These are phyloP conservation scores for Aix galericulata DNA, from an alignment of 2,113 vertebrate genomes.

Conservation along the genomic window DNA sequence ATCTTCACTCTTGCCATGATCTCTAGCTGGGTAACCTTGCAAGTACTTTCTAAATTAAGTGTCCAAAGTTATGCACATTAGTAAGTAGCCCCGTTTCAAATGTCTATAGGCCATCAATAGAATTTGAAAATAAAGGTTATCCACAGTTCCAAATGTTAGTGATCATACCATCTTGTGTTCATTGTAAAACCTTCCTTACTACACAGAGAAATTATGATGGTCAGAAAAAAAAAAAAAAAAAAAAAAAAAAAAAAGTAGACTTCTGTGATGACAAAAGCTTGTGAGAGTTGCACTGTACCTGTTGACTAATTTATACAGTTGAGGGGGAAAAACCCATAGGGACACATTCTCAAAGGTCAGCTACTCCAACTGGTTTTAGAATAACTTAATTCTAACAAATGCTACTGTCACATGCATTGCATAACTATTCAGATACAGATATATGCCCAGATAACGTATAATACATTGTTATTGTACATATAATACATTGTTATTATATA, in stretches of 20 bases:
- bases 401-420: too few species aligned
- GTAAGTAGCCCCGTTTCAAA: neutral
- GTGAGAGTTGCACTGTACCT: neutral
- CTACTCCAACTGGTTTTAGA: neutral
- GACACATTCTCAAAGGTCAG: fast-evolving
- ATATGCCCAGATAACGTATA: fast-evolving
- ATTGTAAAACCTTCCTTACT: neutral
- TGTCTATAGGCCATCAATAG: neutral
- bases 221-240: neutral
- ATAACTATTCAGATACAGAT: neutral
- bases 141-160: neutral
- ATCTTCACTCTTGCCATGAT: neutral
- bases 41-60: neutral
- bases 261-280: neutral
- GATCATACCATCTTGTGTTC: neutral
- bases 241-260: neutral
- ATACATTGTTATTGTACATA: neutral
- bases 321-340: fast-evolving
- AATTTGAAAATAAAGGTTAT: neutral
- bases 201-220: neutral
- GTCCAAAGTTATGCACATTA: neutral
- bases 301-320: neutral
- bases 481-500: neutral
- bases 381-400: neutral
- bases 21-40: neutral